These are phyloP conservation scores for Cyprinodon variegatus DNA, from an alignment of 2,113 vertebrate species.

Conservation along the genomic window DNA sequence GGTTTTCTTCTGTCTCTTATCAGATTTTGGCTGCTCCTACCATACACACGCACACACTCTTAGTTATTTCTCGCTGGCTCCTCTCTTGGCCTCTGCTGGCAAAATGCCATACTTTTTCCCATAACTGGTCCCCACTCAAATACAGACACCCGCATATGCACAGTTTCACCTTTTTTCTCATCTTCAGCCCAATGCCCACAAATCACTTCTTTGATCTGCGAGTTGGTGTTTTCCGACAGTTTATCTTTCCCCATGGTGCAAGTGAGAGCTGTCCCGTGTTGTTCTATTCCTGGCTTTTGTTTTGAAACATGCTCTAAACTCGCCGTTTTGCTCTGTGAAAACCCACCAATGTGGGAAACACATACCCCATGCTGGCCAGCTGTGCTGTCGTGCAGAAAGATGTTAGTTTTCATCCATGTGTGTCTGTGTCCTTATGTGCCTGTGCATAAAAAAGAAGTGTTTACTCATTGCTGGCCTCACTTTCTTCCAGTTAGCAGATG, in stretches of 20 bases:
- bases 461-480: constrained; percentile 51
- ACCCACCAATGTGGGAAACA: constrained; percentile 49
- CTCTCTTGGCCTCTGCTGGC: constrained; percentile 68
- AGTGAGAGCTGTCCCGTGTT: constrained; percentile 38
- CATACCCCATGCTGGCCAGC: constrained; percentile 38
- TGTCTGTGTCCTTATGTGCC: constrained; percentile 34
- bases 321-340: constrained; percentile 51
- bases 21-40: constrained; percentile 48
- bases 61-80: constrained; percentile 40
- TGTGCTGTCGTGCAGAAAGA: constrained; percentile 44
- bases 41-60: constrained; percentile 9
- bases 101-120: constrained; percentile 60
- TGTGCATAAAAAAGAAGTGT: constrained; percentile 31
- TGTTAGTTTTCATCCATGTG: constrained; percentile 12
- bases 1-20: constrained; percentile 59
- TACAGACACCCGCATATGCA: constrained; percentile 34
- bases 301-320: constrained; percentile 61
- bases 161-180: constrained; percentile 4
- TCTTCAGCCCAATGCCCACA: constrained; percentile 34
- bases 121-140: constrained; percentile 48
- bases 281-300: constrained; percentile 60
- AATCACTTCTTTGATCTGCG: constrained; percentile 67
- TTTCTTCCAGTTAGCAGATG: constrained; percentile 28
- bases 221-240: constrained; percentile 66
- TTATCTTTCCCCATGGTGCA: constrained; percentile 52